phyloP scores from a whole-genome alignment of 2,888 invertebrate genomes.

The Meloe dianella region DNA sequence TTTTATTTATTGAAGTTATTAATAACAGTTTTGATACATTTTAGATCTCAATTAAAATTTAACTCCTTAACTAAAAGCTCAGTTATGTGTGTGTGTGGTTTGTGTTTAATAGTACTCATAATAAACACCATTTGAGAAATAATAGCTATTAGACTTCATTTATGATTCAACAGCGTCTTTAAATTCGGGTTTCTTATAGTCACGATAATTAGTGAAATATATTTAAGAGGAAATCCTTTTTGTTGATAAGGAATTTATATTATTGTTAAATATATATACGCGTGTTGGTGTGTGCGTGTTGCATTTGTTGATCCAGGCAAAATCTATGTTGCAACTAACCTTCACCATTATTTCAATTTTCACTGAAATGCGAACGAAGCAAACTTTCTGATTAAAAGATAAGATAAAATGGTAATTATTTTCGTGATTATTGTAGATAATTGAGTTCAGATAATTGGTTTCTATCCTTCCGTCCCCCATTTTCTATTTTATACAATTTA shows the following conservation, averaged over 20 bases:
- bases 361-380: constrained; percentile 37
- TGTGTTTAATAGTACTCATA: neutral
- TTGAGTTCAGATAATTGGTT: constrained; percentile 48
- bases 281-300: neutral
- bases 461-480: constrained; percentile 21
- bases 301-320: constrained; percentile 9
- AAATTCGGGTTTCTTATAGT: neutral
- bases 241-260: neutral
- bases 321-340: constrained; percentile 17
- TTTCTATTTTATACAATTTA: neutral
- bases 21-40: neutral
- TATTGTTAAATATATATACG: neutral
- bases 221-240: neutral
- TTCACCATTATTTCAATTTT: constrained; percentile 22
- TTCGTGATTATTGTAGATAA: constrained; percentile 52
- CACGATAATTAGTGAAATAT: neutral
- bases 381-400: constrained; percentile 50
- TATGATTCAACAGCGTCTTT: neutral
- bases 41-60: neutral
- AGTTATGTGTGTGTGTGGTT: neutral
- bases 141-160: neutral
- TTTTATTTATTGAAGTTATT: neutral
- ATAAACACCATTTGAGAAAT: too few relatives aligned
- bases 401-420: constrained; percentile 57
- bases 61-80: neutral